A percentile compares a stretch with the other conserved stretches of the same genome.
Evolutionary conservation across 2,797 vertebrate species (phyloP).

Genomic region (Odontamblyopus lacepedii): DNA sequence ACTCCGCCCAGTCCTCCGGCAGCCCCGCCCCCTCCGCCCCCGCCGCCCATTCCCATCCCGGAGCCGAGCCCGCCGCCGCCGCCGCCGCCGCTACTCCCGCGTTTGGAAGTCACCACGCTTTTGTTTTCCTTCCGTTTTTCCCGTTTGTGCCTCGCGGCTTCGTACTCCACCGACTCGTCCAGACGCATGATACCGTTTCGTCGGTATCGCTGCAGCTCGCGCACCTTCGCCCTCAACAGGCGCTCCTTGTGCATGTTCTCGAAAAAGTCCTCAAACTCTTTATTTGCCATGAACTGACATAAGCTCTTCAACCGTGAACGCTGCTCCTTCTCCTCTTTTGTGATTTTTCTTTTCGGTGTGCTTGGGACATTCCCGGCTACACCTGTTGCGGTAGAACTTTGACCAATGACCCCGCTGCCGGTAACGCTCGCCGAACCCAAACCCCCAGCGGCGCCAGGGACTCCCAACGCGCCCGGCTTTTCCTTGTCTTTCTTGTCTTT

Average conservation of each 20-base stretch:
- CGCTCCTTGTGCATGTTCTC: slow-evolving; percentile 97
- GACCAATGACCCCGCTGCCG: not conserved
- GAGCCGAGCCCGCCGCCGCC: slow-evolving; percentile 62
- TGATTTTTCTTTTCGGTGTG: slow-evolving; percentile 86
- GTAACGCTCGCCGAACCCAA: slow-evolving; percentile 25
- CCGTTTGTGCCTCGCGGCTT: slow-evolving; percentile 93
- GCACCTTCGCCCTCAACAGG: slow-evolving; percentile 88
- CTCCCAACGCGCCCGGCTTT: slow-evolving; percentile 60
- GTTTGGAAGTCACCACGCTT: slow-evolving; percentile 80
- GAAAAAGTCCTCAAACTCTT: slow-evolving; percentile 95
- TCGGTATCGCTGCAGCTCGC: slow-evolving; percentile 94
- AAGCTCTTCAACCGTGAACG: slow-evolving; percentile 86
- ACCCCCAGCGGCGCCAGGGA: slow-evolving; percentile 22
- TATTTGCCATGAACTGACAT: slow-evolving; percentile 96
- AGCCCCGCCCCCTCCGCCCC: slow-evolving; percentile 50
- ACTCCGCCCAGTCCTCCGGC: slow-evolving; percentile 59
- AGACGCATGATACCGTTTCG: slow-evolving; percentile 92
- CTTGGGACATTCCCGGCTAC: slow-evolving; percentile 43
- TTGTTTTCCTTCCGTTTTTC: slow-evolving; percentile 96
- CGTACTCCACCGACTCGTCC: slow-evolving; percentile 93
- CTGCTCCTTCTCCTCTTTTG: slow-evolving; percentile 95
- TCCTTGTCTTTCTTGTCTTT: slow-evolving; percentile 89
- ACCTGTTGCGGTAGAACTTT: slow-evolving; percentile 18
- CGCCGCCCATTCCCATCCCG: slow-evolving; percentile 71
- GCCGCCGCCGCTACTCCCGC: slow-evolving; percentile 66